Evolutionary conservation across 2,797 vertebrate genomes (phyloP), one percentile per base, ranked within the genome.

Genomic region (Synaphobranchus kaupii): DNA sequence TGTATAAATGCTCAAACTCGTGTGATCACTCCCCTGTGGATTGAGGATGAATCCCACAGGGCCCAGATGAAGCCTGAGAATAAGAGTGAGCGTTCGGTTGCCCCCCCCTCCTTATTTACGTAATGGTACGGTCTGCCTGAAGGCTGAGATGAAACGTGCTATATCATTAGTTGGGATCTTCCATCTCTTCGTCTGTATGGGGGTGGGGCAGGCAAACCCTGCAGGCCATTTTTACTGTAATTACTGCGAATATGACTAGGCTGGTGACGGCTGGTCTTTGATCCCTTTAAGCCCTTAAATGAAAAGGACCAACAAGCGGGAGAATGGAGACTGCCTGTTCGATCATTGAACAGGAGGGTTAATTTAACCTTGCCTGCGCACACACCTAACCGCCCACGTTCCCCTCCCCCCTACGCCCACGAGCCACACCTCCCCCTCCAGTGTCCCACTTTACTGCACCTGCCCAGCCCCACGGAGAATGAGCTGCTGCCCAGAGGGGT

Each of bases 281-380:
- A 56, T 54, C 7, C 66, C 20, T 34, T 25, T 84, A 25, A 47
- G 34, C 66, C 22, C 4, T 52, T 63, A 50, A 88, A 89, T 85
- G 28, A 85, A 89, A 85, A 50, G 84, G 76, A 85, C 54, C 48
- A 87, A 88, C 85, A 83, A 76, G 86, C 71, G 20, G n/a, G 71
- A 48, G 85, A 90, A 90, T 89, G 87, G 83, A 85, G n/a, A 56
- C 20, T 54, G 28, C 84, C n/a, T 88, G 85, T 86, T 28, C 83
- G 87, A 90, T 88, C 87, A 86, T 84, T 85, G 85, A 34, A 87
- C 87, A 39, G 54, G 84, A 88, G 83, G 85, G 87, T 60, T 87
- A 84, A 87, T 83, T 84, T 83, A 56, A 73, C 28, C 44, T 28
- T 39, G 25, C 82, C 2, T 7, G 13, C 58, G 84, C 87, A 68